phyloP scores from a whole-genome alignment of 2,113 vertebrate genomes.

The Echinops telfairi region DNA sequence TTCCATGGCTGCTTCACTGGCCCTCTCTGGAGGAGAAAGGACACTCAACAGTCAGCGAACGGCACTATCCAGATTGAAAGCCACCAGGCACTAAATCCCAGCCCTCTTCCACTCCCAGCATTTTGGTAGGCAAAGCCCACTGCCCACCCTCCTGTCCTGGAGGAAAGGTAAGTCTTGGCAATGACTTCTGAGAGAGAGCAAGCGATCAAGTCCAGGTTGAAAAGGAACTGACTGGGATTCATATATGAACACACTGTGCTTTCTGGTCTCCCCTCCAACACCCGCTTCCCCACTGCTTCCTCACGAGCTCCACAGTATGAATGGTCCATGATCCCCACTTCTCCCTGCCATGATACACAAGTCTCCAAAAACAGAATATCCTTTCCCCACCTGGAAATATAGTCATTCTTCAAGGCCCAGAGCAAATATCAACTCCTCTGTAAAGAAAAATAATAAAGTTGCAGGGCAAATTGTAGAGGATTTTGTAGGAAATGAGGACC shows the following conservation, averaged over 20 bases:
- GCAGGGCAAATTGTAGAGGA: background rate
- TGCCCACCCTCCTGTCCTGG: background rate
- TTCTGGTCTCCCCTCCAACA: background rate
- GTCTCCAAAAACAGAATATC: background rate
- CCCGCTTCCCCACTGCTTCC: background rate
- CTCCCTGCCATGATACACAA: background rate
- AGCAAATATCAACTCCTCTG: background rate
- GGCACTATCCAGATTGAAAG: background rate
- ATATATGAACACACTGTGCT: background rate
- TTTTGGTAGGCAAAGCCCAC: background rate
- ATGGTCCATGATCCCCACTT: rapidly evolving
- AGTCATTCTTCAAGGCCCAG: background rate
- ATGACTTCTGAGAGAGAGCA: background rate
- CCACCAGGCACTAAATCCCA: background rate
- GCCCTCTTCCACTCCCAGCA: background rate
- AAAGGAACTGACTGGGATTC: background rate
- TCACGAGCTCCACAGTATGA: rapidly evolving
- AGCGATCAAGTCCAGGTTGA: background rate
- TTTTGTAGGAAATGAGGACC: background rate
- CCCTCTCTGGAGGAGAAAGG: background rate
- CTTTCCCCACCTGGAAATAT: conserved; percentile 26
- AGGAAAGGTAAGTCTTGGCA: background rate
- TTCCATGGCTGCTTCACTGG: background rate
- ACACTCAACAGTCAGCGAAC: background rate
- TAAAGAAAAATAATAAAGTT: background rate